Conservation (phyloP, 2,113 vertebrate genomes). For the Stegastes partitus region DNA sequence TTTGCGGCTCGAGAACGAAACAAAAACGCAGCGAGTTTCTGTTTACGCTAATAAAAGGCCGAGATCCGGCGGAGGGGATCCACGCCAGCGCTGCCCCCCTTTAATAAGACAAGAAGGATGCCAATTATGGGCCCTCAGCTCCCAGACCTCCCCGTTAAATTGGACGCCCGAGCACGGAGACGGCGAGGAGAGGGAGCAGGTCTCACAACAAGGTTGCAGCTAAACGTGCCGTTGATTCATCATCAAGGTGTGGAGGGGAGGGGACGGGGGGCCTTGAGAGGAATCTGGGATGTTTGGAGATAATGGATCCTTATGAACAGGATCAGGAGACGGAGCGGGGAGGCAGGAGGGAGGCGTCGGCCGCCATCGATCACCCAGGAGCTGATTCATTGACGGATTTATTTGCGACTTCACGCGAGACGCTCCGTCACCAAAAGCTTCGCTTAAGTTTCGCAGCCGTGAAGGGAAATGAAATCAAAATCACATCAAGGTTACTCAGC, state of each 20-base stretch:
- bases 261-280: slow-evolving; percentile 52
- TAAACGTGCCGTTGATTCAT: slow-evolving; percentile 62
- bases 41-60: slow-evolving; percentile 78
- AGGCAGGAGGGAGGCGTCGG: slow-evolving; percentile 10
- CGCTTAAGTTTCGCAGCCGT: no score
- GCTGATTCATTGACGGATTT: slow-evolving; percentile 43
- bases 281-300: slow-evolving; percentile 36
- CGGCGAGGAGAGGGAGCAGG: background rate
- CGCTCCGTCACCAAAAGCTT: no score
- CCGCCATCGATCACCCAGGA: slow-evolving; percentile 43
- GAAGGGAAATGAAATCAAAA: no score
- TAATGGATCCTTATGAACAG: slow-evolving; percentile 60
- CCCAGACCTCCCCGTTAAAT: slow-evolving; percentile 81
- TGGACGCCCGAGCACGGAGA: slow-evolving; percentile 78
- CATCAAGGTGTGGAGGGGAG: slow-evolving; percentile 11
- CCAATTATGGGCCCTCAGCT: slow-evolving; percentile 84
- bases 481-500: no score
- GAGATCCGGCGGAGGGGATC: slow-evolving; percentile 64
- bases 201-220: slow-evolving; percentile 44
- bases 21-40: slow-evolving; percentile 29
- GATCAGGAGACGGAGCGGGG: slow-evolving; percentile 46
- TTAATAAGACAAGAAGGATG: slow-evolving; percentile 86
- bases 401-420: background rate
- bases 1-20: slow-evolving; percentile 43
- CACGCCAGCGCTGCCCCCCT: slow-evolving; percentile 68